Conservation (phyloP, 2,113 vertebrate species). For the Dendrocopos noguchii region DNA sequence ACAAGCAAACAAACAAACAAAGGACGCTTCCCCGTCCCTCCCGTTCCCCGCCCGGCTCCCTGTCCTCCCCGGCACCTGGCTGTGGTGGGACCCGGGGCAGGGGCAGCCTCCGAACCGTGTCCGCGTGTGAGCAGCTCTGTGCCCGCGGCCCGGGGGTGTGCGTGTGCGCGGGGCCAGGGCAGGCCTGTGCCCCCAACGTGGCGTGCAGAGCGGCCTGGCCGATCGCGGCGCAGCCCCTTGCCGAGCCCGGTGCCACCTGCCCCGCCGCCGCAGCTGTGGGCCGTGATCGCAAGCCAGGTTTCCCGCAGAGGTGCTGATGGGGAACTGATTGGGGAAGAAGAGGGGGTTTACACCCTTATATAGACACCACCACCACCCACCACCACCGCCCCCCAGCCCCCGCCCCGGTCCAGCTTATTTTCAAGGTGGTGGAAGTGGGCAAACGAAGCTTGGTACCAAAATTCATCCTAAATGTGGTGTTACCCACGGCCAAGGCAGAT, state of each 20-base stretch:
- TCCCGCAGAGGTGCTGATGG: neutral
- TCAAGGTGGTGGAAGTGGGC: neutral
- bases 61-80: neutral
- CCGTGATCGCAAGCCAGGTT: neutral
- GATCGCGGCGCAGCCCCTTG: neutral
- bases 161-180: neutral
- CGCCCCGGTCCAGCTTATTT: too few species aligned
- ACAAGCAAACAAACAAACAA: neutral
- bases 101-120: neutral
- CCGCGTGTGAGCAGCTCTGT: neutral
- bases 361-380: neutral
- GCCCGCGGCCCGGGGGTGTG: neutral
- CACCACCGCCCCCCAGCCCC: too few species aligned
- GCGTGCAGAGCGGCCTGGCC: neutral
- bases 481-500: neutral
- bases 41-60: neutral
- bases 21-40: neutral
- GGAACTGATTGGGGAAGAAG: too few species aligned
- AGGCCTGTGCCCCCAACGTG: neutral
- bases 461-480: neutral
- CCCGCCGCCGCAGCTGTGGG: neutral
- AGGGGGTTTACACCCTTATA: neutral
- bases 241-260: neutral
- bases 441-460: neutral
- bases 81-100: neutral